phyloP scores from a whole-genome alignment of 2,888 invertebrate species.

The Plagodis dolabraria region DNA sequence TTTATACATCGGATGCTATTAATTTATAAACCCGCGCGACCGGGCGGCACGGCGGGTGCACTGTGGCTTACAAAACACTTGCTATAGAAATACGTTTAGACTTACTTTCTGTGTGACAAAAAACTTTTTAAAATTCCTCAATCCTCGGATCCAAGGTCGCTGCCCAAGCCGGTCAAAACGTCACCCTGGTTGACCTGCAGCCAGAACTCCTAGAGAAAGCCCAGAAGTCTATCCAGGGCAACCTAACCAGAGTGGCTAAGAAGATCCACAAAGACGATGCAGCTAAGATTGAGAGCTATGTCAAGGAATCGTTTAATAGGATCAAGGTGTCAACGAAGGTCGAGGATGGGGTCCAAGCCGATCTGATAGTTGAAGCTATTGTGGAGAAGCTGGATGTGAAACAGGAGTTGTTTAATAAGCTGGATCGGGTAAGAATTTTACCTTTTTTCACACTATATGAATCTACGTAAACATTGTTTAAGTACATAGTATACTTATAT shows the following conservation, averaged over 20 bases:
- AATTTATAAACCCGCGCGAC: too few species aligned
- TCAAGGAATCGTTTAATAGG: conserved; percentile 83
- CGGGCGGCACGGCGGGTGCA: too few species aligned
- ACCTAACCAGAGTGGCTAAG: conserved; percentile 91
- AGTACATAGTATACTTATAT: not conserved
- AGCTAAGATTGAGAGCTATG: conserved; percentile 87
- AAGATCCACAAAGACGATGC: conserved; percentile 89
- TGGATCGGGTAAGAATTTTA: conserved; percentile 86
- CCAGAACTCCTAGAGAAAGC: conserved; percentile 90
- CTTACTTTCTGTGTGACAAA: too few species aligned
- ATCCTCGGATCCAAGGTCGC: conserved; percentile 89
- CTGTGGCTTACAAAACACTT: too few species aligned
- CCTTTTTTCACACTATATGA: not conserved
- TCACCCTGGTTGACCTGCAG: conserved; percentile 92
- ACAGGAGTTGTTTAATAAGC: conserved; percentile 89
- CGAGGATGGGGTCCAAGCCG: conserved; percentile 85
- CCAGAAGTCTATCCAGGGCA: conserved; percentile 87
- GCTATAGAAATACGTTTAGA: too few species aligned
- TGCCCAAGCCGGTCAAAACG: conserved; percentile 93
- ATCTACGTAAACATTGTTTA: not conserved
- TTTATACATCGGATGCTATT: too few species aligned
- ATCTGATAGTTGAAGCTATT: conserved; percentile 94
- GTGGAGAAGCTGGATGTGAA: conserved; percentile 93
- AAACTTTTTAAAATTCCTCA: not conserved
- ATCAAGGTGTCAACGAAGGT: conserved; percentile 85